Percentiles rank a stretch among this genome's conserved stretches.
Conservation (phyloP, 2,113 vertebrate genomes). For the Dryoscopus gambensis region DNA sequence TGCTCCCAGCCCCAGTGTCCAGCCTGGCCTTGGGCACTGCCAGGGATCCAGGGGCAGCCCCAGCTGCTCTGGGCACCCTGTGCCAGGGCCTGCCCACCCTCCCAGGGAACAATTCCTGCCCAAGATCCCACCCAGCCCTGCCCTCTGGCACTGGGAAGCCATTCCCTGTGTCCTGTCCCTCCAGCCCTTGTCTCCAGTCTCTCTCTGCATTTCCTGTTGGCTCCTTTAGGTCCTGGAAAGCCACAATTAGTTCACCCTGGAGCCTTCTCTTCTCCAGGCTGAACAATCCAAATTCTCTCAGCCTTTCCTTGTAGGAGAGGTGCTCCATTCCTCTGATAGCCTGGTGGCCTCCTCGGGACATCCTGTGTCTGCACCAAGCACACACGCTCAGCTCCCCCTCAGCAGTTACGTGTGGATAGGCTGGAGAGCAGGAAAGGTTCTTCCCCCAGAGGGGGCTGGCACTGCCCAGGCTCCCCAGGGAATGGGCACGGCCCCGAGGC, state of each 20-base stretch:
- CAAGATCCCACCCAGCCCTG: background rate
- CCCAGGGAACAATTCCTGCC: background rate
- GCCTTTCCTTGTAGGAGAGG: background rate
- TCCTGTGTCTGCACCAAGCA: background rate
- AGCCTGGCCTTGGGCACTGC: background rate
- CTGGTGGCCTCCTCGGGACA: background rate
- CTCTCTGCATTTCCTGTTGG: background rate
- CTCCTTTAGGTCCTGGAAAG: background rate
- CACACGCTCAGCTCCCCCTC: background rate
- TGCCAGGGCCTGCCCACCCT: background rate
- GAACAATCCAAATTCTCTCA: background rate
- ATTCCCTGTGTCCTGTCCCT: rapidly evolving
- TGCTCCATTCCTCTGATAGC: background rate
- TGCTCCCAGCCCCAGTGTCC: background rate
- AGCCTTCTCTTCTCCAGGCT: background rate
- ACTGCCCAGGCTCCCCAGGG: background rate
- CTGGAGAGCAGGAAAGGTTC: rapidly evolving
- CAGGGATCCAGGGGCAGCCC: background rate
- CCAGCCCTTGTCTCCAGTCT: background rate
- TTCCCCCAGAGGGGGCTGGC: background rate
- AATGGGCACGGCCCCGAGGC: no score
- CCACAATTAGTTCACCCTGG: background rate
- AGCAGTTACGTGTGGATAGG: background rate
- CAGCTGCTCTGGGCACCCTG: background rate
- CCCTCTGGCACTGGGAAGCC: background rate